Evolutionary conservation across 2,113 vertebrate genomes (phyloP), one percentile per base, ranked within the genome.

Genomic region (Halichoeres trimaculatus): DNA sequence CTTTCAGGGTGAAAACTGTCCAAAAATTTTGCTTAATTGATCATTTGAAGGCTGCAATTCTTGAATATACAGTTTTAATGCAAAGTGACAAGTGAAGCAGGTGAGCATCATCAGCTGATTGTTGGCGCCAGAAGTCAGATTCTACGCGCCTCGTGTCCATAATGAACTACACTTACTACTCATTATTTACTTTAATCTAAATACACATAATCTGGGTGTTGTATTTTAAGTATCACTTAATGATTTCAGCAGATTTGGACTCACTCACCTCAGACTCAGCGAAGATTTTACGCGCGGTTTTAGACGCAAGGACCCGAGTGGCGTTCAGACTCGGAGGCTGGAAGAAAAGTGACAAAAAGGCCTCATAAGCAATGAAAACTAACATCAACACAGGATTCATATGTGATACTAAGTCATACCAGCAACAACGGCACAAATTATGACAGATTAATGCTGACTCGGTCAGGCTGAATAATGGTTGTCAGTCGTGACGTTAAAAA

Each of bases 201-300:
- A 2, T 0, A 3, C 8, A 0, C 5, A 26, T 1, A 0, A 13
- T 17, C 2, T 26, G 23, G 2, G 6, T 1, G 23, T 8, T 24
- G 4, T 12, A 24, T 54, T 30, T 30, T 3, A 30, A 7, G 11
- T 1, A 5, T 4, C 13, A 2, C 17, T 17, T 7, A 5, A 9
- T 17, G 7, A 1, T 11, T 8, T 6, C 24, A 1, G n/a, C 4
- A 22, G 35, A 0, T 45, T n/a, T 14, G 2, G 13, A 16, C 36
- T 47, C 12, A 78, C 94, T 95, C 74, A 97, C 96, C 92, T 87
- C 76, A 10, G 73, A 3, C 0, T 96, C 95, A 41, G 70, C 85
- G 66, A 98, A 96, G 84, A 99, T 97, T 85, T 92, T 97, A 9
- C 97, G 93, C 63, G 94, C 95, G 0, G 95, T 87, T 93, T 95